Evolutionary conservation across 1,140 invertebrate genomes (phyloP).

Genomic region (Ceratina calcarata): DNA sequence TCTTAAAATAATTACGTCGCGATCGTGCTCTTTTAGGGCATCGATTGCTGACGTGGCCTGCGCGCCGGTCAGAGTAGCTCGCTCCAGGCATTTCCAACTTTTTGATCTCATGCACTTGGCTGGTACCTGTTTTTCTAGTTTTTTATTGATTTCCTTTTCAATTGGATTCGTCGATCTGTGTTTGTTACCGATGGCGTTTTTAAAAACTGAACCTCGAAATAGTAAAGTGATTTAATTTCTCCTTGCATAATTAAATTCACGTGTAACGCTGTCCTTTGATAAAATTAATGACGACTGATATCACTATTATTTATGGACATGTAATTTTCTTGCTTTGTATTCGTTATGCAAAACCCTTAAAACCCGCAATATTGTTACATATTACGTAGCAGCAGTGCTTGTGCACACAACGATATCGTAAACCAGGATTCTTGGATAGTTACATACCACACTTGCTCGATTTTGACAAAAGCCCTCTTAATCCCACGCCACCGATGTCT

Average conservation of each 20-base stretch:
- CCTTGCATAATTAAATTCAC: too few species aligned
- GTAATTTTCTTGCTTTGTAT: neutral
- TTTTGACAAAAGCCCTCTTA: conserved; percentile 1
- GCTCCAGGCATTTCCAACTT: neutral
- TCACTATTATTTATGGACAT: neutral
- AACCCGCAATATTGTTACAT: too few species aligned
- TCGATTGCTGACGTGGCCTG: neutral
- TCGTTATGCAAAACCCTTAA: too few species aligned
- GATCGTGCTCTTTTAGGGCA: neutral
- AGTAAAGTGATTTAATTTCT: neutral
- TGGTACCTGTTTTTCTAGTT: too few species aligned
- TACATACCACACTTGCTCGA: neutral
- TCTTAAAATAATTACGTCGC: conserved; percentile 28
- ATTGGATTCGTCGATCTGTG: neutral
- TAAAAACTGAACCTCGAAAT: too few species aligned
- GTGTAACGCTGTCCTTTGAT: too few species aligned
- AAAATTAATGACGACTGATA: too few species aligned
- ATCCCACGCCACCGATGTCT: neutral
- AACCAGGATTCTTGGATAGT: neutral
- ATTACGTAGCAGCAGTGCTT: neutral
- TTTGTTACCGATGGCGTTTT: neutral
- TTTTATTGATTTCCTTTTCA: neutral
- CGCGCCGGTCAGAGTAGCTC: neutral
- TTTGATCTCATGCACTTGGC: neutral
- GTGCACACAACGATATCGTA: neutral